Percentiles rank a stretch among this genome's conserved stretches.
These are phyloP conservation scores for Arrhopalites spinosus DNA, from an alignment of 2,888 invertebrate species.

Conservation along the genomic window DNA sequence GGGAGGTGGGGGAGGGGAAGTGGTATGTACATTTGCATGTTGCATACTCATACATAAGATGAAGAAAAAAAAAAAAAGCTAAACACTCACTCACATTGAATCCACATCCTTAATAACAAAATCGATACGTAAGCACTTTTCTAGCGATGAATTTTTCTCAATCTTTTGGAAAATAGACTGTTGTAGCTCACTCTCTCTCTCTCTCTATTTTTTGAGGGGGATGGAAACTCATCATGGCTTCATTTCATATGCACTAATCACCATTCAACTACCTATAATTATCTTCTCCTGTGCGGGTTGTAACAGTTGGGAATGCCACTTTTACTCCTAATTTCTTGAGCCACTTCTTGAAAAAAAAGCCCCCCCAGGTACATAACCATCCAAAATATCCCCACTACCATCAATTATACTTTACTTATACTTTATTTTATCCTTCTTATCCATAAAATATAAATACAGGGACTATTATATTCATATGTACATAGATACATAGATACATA, in stretches of 20 bases:
- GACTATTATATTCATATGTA: neutral
- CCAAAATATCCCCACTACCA: neutral
- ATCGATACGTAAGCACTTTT: conserved; percentile 49
- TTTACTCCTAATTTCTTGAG: conserved; percentile 25
- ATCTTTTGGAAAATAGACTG: conserved; percentile 37
- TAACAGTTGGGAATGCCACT: conserved; percentile 44
- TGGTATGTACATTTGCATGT: too few species aligned
- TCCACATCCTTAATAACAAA: conserved; percentile 53
- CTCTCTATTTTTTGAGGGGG: neutral
- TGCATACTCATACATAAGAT: too few species aligned
- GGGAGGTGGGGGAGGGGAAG: too few species aligned
- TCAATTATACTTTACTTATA: neutral
- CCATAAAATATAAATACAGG: neutral
- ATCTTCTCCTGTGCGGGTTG: conserved; percentile 42
- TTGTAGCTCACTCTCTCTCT: neutral
- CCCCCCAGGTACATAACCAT: conserved; percentile 14
- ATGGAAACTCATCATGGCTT: conserved; percentile 37
- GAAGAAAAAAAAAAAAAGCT: too few species aligned
- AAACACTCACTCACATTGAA: conserved; percentile 16
- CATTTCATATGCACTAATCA: conserved; percentile 43
- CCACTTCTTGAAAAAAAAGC: neutral
- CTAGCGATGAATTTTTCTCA: conserved; percentile 46
- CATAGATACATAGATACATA: neutral
- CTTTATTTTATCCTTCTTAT: neutral
- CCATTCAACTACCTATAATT: conserved; percentile 50